Evolutionary conservation across 2,113 vertebrate species (phyloP), one percentile per base, ranked within the genome.

Genomic region (Pteruthius melanotis): DNA sequence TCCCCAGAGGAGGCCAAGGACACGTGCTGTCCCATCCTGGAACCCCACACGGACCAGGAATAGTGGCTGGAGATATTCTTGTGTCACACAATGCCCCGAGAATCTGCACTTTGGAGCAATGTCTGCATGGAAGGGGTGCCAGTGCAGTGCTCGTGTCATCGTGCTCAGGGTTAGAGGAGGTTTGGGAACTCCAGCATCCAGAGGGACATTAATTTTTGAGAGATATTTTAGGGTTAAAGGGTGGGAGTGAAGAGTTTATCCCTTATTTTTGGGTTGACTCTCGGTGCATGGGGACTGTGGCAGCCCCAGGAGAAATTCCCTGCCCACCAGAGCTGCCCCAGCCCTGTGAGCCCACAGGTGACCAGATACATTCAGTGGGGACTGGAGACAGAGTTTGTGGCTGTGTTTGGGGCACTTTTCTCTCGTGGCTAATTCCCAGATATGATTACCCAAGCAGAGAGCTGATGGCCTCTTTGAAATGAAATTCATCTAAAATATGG

Each of bases 391-490:
- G 80, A 33, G 44, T 63, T n/a, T 79, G 45, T 17, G 80, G 79
- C 35, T 60, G 3, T 8, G 9, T 64, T 76, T n/a, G 63, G 91
- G 71, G 76, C 63, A 77, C 18, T 91, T 90, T 93, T 88, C 63
- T 88, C 79, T 91, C 54, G 53, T 90, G 82, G 87, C 44, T 91
- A 77, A 94, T 93, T 91, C 90, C 92, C 85, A 88, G 71, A 42
- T 90, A 30, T 52, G 92, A 94, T 95, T 94, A 92, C 56, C 75
- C 85, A 93, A 79, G 84, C 90, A 94, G 68, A 72, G 44, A 81
- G 50, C 57, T 83, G 91, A 91, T 91, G 74, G 59, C 84, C 60
- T 66, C 71, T 76, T 57, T 42, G 60, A 66, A 76, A 83, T 60
- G 44, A 81, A 94, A 87, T 60, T 49, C 12, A 21, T 83, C 70